Evolutionary conservation across 2,113 vertebrate genomes (phyloP).

Genomic region (Galeopterus variegatus): DNA sequence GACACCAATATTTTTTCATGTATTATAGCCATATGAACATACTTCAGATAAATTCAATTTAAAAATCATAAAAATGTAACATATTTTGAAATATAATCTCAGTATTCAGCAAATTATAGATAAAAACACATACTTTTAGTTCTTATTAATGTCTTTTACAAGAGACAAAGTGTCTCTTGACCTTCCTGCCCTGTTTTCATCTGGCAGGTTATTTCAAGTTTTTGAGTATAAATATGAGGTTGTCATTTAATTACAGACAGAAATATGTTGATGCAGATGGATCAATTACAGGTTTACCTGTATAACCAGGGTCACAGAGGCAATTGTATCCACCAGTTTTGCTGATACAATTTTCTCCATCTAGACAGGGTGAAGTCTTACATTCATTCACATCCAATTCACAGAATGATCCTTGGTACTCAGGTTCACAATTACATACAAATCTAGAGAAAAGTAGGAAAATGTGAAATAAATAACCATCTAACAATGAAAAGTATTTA

Average conservation of each 20-base stretch:
- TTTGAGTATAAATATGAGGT: not conserved
- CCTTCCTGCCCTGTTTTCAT: not conserved
- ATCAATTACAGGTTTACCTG: slow-evolving; percentile 87
- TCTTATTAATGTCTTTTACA: not conserved
- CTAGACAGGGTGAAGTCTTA: slow-evolving; percentile 91
- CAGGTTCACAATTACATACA: slow-evolving; percentile 89
- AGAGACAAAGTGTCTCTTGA: not conserved
- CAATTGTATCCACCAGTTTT: slow-evolving; percentile 89
- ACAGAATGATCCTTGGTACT: slow-evolving; percentile 91
- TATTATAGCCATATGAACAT: slow-evolving; percentile 31
- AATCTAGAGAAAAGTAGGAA: slow-evolving; percentile 86
- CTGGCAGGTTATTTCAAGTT: not conserved
- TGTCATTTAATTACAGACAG: not conserved
- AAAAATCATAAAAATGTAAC: slow-evolving; percentile 68
- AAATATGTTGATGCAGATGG: slow-evolving; percentile 29
- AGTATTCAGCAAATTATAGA: slow-evolving; percentile 38
- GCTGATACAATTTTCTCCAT: slow-evolving; percentile 91
- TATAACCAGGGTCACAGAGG: slow-evolving; percentile 90
- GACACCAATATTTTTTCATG: slow-evolving; percentile 25
- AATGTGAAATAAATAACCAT: not conserved
- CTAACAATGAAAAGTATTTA: not conserved
- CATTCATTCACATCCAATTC: slow-evolving; percentile 93
- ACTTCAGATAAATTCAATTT: slow-evolving; percentile 54
- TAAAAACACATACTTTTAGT: slow-evolving; percentile 25
- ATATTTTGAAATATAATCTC: slow-evolving; percentile 24